Evolutionary conservation across 92 coral and sea anemone genomes (phyloP).

Genomic region (Porites cylindrica): DNA sequence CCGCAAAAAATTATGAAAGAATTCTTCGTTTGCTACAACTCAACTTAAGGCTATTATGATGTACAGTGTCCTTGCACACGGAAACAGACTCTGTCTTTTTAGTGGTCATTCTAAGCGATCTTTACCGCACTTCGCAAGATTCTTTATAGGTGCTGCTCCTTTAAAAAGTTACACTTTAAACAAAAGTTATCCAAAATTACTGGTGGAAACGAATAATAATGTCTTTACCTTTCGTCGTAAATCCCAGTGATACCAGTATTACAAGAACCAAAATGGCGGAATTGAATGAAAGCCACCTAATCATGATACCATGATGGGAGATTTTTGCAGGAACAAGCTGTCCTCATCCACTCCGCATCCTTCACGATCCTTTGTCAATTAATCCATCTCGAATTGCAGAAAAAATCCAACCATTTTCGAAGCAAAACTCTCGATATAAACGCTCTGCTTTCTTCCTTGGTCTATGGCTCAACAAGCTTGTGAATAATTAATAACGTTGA

Average conservation of each 20-base stretch:
- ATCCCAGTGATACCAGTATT: constrained; percentile 13
- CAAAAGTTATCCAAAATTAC: too few species aligned
- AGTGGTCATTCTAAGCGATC: too few species aligned
- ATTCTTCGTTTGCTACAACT: background rate
- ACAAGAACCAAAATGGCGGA: constrained; percentile 34
- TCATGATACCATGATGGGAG: constrained; percentile 90
- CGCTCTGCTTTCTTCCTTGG: constrained; percentile 15
- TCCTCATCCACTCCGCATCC: constrained; percentile 43
- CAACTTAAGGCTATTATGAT: background rate
- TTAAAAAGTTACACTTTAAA: too few species aligned
- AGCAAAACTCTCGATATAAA: background rate
- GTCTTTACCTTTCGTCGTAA: constrained; percentile 14
- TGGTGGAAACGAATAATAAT: background rate
- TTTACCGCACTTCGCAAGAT: too few species aligned
- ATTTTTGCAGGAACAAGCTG: constrained; percentile 46
- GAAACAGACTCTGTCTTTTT: too few species aligned
- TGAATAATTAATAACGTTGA: constrained; percentile 35
- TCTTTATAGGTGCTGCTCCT: background rate
- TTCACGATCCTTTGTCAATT: background rate
- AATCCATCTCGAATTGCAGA: constrained; percentile 11
- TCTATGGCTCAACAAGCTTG: constrained; percentile 8
- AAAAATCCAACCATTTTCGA: constrained; percentile 5
- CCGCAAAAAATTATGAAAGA: background rate
- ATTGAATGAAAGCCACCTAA: constrained; percentile 22
- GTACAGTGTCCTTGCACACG: background rate